A percentile compares a stretch with the other conserved stretches of the same genome.
phyloP scores from a whole-genome alignment of 2,797 vertebrate genomes.

The Danio kyathit region DNA sequence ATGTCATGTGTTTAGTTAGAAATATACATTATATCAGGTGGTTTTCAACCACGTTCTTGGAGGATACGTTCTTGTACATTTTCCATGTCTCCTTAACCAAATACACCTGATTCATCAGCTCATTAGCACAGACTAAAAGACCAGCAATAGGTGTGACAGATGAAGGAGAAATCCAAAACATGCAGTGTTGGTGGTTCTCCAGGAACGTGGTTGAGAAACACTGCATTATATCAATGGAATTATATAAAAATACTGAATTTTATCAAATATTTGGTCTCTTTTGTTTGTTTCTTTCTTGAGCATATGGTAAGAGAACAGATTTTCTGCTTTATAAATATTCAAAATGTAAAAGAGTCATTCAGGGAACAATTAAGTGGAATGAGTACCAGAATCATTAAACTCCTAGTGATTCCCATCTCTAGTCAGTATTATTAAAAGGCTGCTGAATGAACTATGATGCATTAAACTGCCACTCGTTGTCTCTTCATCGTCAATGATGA shows the following conservation, averaged over 20 bases:
- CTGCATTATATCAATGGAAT: no score
- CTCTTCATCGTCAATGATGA: not conserved
- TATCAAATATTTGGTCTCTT: not conserved
- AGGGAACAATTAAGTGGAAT: not conserved
- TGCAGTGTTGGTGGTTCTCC: no score
- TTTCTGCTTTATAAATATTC: not conserved
- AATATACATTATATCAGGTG: no score
- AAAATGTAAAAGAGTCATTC: not conserved
- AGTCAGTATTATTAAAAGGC: not conserved
- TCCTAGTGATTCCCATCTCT: not conserved
- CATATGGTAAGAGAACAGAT: not conserved
- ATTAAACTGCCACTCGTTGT: not conserved
- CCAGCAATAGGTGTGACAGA: no score
- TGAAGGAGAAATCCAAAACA: no score
- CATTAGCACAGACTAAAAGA: no score
- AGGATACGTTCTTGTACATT: no score
- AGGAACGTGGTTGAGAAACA: no score
- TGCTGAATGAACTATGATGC: constrained; percentile 9
- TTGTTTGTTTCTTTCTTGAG: not conserved
- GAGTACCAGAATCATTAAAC: not conserved
- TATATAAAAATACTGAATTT: not conserved
- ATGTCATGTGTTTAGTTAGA: no score
- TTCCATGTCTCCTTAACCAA: no score
- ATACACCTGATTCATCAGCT: no score
- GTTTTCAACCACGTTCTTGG: no score